Percentiles rank a stretch among this genome's conserved stretches.
Evolutionary conservation across 2,113 vertebrate genomes (phyloP).

Genomic region (Crotalus helleri): DNA sequence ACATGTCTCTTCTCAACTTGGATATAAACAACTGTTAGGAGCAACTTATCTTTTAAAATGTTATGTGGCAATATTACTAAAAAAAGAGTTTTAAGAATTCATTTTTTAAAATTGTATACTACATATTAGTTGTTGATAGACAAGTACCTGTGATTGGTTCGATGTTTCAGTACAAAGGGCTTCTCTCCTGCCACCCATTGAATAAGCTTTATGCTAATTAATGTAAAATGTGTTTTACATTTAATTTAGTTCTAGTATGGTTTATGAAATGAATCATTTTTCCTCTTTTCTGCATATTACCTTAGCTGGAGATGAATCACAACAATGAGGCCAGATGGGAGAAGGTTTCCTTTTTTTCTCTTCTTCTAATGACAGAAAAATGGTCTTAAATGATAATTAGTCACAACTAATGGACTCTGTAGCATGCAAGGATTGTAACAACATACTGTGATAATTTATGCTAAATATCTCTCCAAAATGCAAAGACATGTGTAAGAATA

Average conservation of each 20-base stretch:
- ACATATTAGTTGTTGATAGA: not conserved
- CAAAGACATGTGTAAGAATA: constrained; percentile 37
- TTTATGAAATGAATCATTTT: constrained; percentile 33
- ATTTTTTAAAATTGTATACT: not conserved
- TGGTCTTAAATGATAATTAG: constrained; percentile 42
- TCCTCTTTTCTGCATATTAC: constrained; percentile 3
- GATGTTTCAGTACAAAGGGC: constrained; percentile 26
- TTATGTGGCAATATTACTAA: not conserved
- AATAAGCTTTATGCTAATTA: constrained; percentile 18
- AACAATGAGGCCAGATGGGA: constrained; percentile 40
- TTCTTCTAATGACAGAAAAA: constrained; percentile 35
- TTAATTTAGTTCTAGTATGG: constrained; percentile 4
- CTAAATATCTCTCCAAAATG: constrained; percentile 42
- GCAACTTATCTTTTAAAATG: not conserved
- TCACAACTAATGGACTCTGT: constrained; percentile 35
- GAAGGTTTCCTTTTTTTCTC: not conserved
- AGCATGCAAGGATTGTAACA: constrained; percentile 39
- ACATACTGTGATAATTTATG: constrained; percentile 48
- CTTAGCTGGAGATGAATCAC: constrained; percentile 37
- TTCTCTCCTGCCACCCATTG: constrained; percentile 6
- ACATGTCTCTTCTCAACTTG: not conserved
- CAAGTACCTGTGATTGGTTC: not conserved
- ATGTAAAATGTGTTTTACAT: constrained; percentile 11
- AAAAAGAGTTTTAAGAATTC: not conserved
- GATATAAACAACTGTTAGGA: not conserved